A percentile compares a stretch with the other conserved stretches of the same genome.
Conservation (phyloP, 2,797 vertebrate species). For the Cyclura pinguis region DNA sequence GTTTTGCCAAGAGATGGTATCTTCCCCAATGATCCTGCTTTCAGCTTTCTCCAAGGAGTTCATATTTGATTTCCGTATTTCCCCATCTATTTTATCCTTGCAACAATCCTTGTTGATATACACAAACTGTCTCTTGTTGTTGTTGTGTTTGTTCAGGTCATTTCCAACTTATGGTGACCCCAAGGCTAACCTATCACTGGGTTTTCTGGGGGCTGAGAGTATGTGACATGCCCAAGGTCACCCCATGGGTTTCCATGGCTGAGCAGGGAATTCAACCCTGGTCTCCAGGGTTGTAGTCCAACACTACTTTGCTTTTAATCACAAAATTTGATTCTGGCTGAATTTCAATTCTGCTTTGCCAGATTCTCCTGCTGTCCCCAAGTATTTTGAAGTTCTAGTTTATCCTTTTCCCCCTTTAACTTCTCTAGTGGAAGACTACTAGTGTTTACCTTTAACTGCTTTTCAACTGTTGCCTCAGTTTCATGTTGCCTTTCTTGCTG, state of each 20-base stretch:
- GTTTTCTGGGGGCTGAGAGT: too few relatives aligned
- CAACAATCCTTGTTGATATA: neutral
- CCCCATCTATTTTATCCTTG: neutral
- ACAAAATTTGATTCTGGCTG: neutral
- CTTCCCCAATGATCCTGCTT: neutral
- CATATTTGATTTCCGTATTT: neutral
- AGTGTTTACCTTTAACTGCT: neutral
- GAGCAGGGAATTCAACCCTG: too few relatives aligned
- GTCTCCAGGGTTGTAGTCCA: too few relatives aligned
- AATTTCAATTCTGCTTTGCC: neutral
- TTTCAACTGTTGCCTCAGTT: neutral
- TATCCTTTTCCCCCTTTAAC: neutral
- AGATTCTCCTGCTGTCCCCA: neutral
- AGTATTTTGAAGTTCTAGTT: neutral
- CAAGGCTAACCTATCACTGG: too few relatives aligned
- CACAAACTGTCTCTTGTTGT: neutral
- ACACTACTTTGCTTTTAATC: neutral
- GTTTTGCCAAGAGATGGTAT: neutral
- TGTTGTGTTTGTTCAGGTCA: too few relatives aligned
- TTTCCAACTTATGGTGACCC: too few relatives aligned
- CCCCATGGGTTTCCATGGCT: too few relatives aligned
- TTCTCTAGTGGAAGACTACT: neutral
- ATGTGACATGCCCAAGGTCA: too few relatives aligned
- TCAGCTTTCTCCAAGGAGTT: neutral
- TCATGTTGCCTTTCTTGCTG: neutral